Base-by-base conservation (phyloP, 2,888 invertebrate genomes). In the Drosophila fulvimacula region DNA sequence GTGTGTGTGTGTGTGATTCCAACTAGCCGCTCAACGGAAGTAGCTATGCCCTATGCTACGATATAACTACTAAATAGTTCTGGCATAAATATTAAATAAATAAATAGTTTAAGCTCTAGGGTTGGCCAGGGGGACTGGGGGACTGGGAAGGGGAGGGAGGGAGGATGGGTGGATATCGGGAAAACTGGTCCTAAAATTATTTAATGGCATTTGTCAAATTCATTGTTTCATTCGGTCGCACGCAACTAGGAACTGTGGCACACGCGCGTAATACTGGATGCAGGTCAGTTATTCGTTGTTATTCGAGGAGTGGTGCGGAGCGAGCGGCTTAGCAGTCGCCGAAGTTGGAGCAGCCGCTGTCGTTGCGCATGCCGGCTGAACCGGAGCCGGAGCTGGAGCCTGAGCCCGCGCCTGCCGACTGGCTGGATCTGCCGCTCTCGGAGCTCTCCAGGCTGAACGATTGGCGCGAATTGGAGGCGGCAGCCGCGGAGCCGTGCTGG, bases 181-280 rank as follows among this genome's bases (percentile, higher is more conserved):
- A n/a, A n/a, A n/a, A 15, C 1, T 13, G 51, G 49, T 32, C 49
- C 19, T 80, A 57, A 69, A 76, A 55, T 69, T 73, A 69, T 61
- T 62, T 49, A 69, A 76, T 76, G 77, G 76, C 77, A 78, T 75
- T 76, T 59, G 79, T 65, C 72, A 72, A 76, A 63, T 79, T 79
- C 67, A 34, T 61, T 48, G 51, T 65, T 60, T 44, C 44, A 32
- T 21, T 41, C 53, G 48, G 66, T 30, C 27, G 27, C 27, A 30
- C 64, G 75, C 44, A 57, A 48, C 36, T 58, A 61, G 62, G 48
- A 62, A 63, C 68, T 60, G 59, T 49, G 42, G 42, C 39, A 51
- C 46, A 59, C 69, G 42, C 42, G 41, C 41, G 1, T 77, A 77
- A 77, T 77, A 77, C 80, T 77, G 79, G 64, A 21, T 51, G 39